Evolutionary conservation across 1,140 invertebrate genomes (phyloP), one percentile per base, ranked within the genome.

Genomic region (Probaryconus sp.): DNA sequence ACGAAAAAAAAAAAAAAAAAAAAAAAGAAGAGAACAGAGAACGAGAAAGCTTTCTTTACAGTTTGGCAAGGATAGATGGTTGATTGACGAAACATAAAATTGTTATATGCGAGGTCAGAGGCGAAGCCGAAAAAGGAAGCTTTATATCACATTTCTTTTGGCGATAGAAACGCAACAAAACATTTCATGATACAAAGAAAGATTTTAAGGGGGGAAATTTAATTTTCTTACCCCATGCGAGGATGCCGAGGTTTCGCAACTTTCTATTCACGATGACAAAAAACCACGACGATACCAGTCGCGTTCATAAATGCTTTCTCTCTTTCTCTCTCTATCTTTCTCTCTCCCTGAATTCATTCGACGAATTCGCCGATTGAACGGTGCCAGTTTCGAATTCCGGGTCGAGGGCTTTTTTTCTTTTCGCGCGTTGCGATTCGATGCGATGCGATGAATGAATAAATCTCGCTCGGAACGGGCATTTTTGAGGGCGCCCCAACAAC

Each of bases 391-490:
- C 67, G 45, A 26, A 61, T 58, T 63, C 60, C 58, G 53, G 47
- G 61, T 42, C 40, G 76, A 58, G 55, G 65, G 71, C 18, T 9
- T 58, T 76, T 75, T 42, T 68, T 60, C 31, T 73, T 80, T 81
- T 73, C 77, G 40, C 56, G 24, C 68, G n/a, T n/a, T n/a, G n/a
- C n/a, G n/a, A n/a, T n/a, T n/a, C n/a, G n/a, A n/a, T n/a, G n/a
- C n/a, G n/a, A n/a, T n/a, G n/a, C n/a, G 31, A 71, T 71, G 79
- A 81, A 80, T 70, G 78, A 80, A 77, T 79, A 78, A 73, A 72
- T 70, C 75, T 67, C 67, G 56, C 75, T 67, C 67, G 56, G 45
- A 61, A 55, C 56, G 75, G 64, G 35, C 60, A 71, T 77, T 67
- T 67, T 68, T 45, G 70, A 51, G 73, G 75, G 69, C 60, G n/a